These are phyloP conservation scores for Halyomorpha halys DNA, from an alignment of 1,140 invertebrate genomes.

Conservation along the genomic window DNA sequence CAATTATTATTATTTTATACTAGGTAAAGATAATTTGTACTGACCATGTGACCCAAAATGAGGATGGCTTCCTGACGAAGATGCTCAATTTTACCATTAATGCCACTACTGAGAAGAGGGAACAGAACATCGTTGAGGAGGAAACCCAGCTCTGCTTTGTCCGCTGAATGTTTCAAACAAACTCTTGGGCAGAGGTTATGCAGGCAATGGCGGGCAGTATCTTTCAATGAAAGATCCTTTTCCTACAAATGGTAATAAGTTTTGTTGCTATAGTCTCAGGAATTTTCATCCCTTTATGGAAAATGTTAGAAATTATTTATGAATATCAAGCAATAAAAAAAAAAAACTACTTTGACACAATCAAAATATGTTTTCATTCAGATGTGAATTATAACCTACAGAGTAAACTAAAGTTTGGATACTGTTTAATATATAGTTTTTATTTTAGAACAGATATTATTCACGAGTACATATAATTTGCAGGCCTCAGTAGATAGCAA, in stretches of 20 bases:
- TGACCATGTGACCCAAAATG: constrained; percentile 57
- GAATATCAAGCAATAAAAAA: too few species aligned
- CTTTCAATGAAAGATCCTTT: constrained; percentile 71
- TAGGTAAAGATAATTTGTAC: constrained; percentile 21
- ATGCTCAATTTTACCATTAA: constrained; percentile 48
- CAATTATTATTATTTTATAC: not conserved
- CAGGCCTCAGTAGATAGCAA: too few species aligned
- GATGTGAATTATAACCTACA: too few species aligned
- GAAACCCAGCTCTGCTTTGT: constrained; percentile 38
- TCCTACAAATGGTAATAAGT: constrained; percentile 37
- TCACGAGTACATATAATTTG: too few species aligned
- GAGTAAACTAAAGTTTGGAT: too few species aligned
- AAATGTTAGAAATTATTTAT: too few species aligned
- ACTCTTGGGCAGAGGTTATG: constrained; percentile 50
- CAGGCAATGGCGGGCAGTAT: constrained; percentile 63
- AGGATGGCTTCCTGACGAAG: constrained; percentile 63
- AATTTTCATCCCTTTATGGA: too few species aligned
- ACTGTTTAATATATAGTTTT: too few species aligned
- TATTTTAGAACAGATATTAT: too few species aligned
- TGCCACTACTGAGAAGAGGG: constrained; percentile 52
- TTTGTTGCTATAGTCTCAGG: too few species aligned
- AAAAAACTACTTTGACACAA: too few species aligned
- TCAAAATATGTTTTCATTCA: too few species aligned
- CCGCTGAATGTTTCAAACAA: constrained; percentile 34
- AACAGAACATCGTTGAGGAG: constrained; percentile 64